These are phyloP conservation scores for Calliphora vomitoria DNA, from an alignment of 2,888 invertebrate species.

Conservation along the genomic window DNA sequence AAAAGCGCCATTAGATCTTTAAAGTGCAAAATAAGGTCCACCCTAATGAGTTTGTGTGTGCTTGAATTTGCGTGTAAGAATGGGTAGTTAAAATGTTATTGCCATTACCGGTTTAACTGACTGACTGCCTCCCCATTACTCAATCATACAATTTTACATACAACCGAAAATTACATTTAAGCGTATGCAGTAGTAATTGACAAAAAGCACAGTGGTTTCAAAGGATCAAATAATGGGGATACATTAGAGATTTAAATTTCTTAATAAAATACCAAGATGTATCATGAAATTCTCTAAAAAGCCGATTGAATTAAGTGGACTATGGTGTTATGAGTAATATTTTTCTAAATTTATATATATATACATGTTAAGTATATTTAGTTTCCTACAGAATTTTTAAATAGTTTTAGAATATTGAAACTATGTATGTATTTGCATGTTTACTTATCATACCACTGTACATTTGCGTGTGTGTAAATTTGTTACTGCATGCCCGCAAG, in stretches of 20 bases:
- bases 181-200: slow-evolving; percentile 41
- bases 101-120: slow-evolving; percentile 64
- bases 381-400: too few relatives aligned
- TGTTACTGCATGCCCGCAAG: background rate
- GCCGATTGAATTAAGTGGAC: too few relatives aligned
- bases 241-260: too few relatives aligned
- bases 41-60: background rate
- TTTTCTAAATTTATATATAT: too few relatives aligned
- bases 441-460: slow-evolving; percentile 14
- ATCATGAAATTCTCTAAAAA: too few relatives aligned
- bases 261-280: too few relatives aligned
- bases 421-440: too few relatives aligned
- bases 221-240: background rate
- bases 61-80: slow-evolving; percentile 2
- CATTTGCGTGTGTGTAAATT: slow-evolving; percentile 29
- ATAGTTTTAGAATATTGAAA: too few relatives aligned
- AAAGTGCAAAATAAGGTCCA: too few relatives aligned
- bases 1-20: too few relatives aligned
- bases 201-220: slow-evolving; percentile 25
- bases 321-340: too few relatives aligned
- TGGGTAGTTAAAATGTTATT: slow-evolving; percentile 56
- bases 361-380: too few relatives aligned
- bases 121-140: slow-evolving; percentile 61
- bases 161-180: slow-evolving; percentile 30
- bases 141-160: slow-evolving; percentile 47